Percentiles rank a stretch among this genome's conserved stretches.
Evolutionary conservation across 92 coral and sea anemone species (phyloP).

Genomic region (Meandrina meandrites): DNA sequence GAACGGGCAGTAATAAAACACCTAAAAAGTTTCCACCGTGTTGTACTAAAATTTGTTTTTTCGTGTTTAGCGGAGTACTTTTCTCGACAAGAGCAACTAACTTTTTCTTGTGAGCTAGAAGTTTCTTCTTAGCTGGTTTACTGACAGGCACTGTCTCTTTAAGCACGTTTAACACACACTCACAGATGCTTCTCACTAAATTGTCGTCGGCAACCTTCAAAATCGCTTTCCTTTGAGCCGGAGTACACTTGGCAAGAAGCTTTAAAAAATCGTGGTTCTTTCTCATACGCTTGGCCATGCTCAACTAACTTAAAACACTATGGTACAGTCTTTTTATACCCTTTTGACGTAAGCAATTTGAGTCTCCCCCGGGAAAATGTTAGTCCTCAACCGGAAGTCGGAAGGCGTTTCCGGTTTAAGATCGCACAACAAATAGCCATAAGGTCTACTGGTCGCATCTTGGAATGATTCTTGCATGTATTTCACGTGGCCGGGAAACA

Average conservation of each 20-base stretch:
- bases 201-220: slow-evolving; percentile 47
- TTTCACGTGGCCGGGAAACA: no score
- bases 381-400: slow-evolving; percentile 35
- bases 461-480: no score
- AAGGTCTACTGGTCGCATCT: no score
- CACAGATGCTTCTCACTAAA: slow-evolving; percentile 29
- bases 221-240: slow-evolving; percentile 37
- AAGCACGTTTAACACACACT: slow-evolving; percentile 41
- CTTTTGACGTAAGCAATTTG: slow-evolving; percentile 51
- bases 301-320: slow-evolving; percentile 23
- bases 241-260: no score
- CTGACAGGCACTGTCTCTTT: slow-evolving; percentile 45
- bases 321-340: slow-evolving; percentile 11
- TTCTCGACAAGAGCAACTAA: slow-evolving; percentile 5
- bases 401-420: no score
- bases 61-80: neutral
- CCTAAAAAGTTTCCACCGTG: slow-evolving; percentile 26
- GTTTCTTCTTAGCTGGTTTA: slow-evolving; percentile 7
- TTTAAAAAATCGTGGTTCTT: slow-evolving; percentile 56
- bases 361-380: slow-evolving; percentile 23
- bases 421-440: no score
- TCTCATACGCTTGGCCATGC: slow-evolving; percentile 50
- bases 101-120: slow-evolving; percentile 5
- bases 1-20: slow-evolving; percentile 13
- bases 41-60: slow-evolving; percentile 20